These are phyloP conservation scores for Caenorhabditis sinica DNA, from an alignment of 2,888 invertebrate genomes.

Conservation along the genomic window DNA sequence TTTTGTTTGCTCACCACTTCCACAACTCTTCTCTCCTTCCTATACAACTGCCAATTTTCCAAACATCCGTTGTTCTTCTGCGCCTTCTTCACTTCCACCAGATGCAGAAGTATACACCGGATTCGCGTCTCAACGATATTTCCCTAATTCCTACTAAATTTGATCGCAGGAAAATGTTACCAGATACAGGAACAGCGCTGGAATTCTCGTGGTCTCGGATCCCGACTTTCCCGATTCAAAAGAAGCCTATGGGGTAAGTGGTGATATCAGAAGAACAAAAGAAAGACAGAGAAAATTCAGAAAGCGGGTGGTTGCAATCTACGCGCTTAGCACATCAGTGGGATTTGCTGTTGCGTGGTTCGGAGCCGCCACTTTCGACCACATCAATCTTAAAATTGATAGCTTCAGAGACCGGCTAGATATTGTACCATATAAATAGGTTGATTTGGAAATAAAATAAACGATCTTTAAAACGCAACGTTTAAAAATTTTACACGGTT, in stretches of 20 bases:
- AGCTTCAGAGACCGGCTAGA: slow-evolving; percentile 48
- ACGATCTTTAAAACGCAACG: background rate
- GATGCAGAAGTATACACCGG: slow-evolving; percentile 48
- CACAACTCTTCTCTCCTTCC: slow-evolving; percentile 15
- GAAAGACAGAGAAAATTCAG: slow-evolving; percentile 1
- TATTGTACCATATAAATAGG: slow-evolving; percentile 42
- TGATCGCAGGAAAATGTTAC: slow-evolving; percentile 36
- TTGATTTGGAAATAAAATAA: background rate
- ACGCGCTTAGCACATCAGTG: slow-evolving; percentile 29
- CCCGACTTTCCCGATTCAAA: slow-evolving; percentile 10
- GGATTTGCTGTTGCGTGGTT: slow-evolving; percentile 61
- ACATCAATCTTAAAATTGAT: slow-evolving; percentile 64
- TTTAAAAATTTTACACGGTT: slow-evolving; percentile 12
- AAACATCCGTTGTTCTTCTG: slow-evolving; percentile 27
- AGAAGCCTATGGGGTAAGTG: slow-evolving; percentile 25
- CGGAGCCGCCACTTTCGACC: slow-evolving; percentile 60
- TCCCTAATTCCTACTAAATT: slow-evolving; percentile 42
- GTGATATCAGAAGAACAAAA: background rate
- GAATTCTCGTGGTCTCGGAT: slow-evolving; percentile 34
- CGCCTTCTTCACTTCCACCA: background rate
- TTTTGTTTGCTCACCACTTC: slow-evolving; percentile 51
- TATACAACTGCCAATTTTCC: slow-evolving; percentile 38
- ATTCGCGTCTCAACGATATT: slow-evolving; percentile 35
- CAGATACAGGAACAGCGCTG: slow-evolving; percentile 6
- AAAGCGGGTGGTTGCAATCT: slow-evolving; percentile 38